Evolutionary conservation across 2,888 invertebrate genomes (phyloP).

Genomic region (Drosophila recens): DNA sequence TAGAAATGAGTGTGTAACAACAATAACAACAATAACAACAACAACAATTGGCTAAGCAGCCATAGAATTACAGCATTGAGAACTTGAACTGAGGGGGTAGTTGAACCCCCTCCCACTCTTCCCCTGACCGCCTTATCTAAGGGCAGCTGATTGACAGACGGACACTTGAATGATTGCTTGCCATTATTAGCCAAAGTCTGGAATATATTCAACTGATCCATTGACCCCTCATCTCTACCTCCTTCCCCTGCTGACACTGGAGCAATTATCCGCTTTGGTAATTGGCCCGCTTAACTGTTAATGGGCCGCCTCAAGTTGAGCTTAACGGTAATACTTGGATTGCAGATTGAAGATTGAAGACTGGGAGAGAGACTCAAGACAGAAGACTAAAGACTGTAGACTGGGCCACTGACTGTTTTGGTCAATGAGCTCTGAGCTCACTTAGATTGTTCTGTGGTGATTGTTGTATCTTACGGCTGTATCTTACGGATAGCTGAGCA

Average conservation of each 20-base stretch:
- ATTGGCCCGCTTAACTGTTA: constrained; percentile 80
- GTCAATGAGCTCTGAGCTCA: constrained; percentile 74
- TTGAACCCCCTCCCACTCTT: not conserved
- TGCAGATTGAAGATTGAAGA: constrained; percentile 35
- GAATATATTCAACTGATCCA: not conserved
- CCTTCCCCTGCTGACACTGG: not conserved
- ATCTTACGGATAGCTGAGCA: constrained; percentile 53
- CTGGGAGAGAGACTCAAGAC: constrained; percentile 1
- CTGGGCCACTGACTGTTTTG: constrained; percentile 67
- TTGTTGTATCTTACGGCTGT: constrained; percentile 49
- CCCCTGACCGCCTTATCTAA: not conserved
- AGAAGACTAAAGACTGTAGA: constrained; percentile 20
- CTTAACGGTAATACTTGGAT: constrained; percentile 67
- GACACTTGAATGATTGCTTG: constrained; percentile 41
- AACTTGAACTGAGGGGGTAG: constrained; percentile 27
- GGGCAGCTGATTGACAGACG: constrained; percentile 57
- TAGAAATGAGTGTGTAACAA: constrained; percentile 52
- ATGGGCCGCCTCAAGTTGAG: constrained; percentile 75
- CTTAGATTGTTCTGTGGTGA: constrained; percentile 10
- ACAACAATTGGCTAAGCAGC: constrained; percentile 39
- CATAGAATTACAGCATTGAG: constrained; percentile 60
- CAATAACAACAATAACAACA: constrained; percentile 34
- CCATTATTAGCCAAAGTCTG: constrained; percentile 7
- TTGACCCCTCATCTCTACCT: not conserved
- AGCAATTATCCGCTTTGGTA: constrained; percentile 72